A percentile compares a stretch with the other conserved stretches of the same genome.
Conservation (phyloP, 2,113 vertebrate species). For the Coregonus clupeaformis region DNA sequence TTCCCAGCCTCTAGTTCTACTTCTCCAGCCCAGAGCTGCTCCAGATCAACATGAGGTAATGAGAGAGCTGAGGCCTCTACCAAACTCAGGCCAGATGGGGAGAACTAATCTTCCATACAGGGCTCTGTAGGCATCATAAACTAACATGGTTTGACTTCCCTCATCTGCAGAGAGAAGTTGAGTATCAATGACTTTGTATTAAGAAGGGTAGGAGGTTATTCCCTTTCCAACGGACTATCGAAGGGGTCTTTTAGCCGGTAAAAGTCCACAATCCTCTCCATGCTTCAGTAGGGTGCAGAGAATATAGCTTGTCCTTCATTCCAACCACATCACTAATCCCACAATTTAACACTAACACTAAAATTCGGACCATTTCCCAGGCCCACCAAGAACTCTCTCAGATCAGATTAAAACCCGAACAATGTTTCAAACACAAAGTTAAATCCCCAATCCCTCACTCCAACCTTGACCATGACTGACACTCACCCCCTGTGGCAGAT, state of each 20-base stretch:
- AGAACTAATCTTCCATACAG: slow-evolving; percentile 59
- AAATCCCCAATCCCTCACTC: background rate
- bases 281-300: too few relatives aligned
- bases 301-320: too few relatives aligned
- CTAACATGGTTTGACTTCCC: slow-evolving; percentile 11
- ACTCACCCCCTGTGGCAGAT: background rate
- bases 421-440: too few relatives aligned
- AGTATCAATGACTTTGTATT: slow-evolving; percentile 28
- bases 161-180: slow-evolving; percentile 39
- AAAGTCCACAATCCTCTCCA: too few relatives aligned
- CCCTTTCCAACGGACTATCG: background rate
- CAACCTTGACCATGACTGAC: background rate
- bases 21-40: background rate
- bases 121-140: slow-evolving; percentile 40
- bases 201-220: background rate
- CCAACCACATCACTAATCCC: background rate
- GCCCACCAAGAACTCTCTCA: background rate
- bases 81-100: slow-evolving; percentile 73
- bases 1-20: slow-evolving; percentile 36
- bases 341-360: background rate
- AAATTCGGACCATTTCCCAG: background rate
- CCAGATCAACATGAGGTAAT: background rate
- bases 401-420: background rate
- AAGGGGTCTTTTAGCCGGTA: too few relatives aligned
- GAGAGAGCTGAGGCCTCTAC: slow-evolving; percentile 32